Evolutionary conservation across 2,888 invertebrate genomes (phyloP).

Genomic region (Myopa tessellatipennis): DNA sequence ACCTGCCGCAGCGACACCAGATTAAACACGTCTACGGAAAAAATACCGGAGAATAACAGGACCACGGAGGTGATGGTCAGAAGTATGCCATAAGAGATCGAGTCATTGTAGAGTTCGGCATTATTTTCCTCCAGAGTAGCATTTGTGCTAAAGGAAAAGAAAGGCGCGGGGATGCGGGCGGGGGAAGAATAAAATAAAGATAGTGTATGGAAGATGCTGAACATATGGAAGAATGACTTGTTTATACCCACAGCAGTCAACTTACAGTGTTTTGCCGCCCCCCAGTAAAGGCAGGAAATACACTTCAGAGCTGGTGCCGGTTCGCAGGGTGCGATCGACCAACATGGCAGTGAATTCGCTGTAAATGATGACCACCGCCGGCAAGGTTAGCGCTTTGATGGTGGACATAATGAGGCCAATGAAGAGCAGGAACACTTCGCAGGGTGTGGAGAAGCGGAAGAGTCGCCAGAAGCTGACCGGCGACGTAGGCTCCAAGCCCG

Average conservation of each 20-base stretch:
- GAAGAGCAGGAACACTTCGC: conserved; percentile 71
- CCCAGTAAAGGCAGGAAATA: conserved; percentile 73
- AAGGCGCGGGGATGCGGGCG: not conserved
- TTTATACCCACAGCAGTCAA: conserved; percentile 20
- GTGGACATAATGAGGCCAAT: conserved; percentile 73
- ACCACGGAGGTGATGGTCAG: conserved; percentile 71
- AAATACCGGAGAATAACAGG: conserved; percentile 74
- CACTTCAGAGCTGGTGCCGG: conserved; percentile 73
- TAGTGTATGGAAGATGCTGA: not conserved
- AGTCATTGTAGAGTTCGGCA: conserved; percentile 74
- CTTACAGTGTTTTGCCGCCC: conserved; percentile 73
- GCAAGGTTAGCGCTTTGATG: conserved; percentile 75
- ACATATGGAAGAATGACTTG: not conserved
- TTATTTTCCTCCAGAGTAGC: conserved; percentile 71
- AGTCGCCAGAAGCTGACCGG: conserved; percentile 59
- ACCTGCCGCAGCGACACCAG: conserved; percentile 75
- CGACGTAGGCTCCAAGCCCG: conserved; percentile 56
- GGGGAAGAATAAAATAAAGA: not conserved
- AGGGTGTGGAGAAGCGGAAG: conserved; percentile 73
- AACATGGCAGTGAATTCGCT: conserved; percentile 79
- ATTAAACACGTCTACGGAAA: conserved; percentile 77
- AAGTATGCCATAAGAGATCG: conserved; percentile 76
- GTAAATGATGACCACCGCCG: conserved; percentile 77
- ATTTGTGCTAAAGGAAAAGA: conserved; percentile 67
- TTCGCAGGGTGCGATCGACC: conserved; percentile 74